Base-by-base conservation (phyloP, 1,140 invertebrate species). In the Dendroctonus valens region DNA sequence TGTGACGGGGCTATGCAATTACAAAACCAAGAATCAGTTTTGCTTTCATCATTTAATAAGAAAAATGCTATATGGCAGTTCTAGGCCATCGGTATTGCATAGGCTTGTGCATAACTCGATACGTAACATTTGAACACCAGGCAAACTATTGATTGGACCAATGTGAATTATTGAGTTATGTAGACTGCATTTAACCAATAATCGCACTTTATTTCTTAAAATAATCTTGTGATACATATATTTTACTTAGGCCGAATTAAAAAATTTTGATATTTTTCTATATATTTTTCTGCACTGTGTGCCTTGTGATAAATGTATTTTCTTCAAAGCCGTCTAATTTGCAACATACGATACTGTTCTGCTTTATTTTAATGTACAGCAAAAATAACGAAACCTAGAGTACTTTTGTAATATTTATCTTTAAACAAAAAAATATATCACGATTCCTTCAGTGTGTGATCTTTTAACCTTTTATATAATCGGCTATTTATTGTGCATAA, bases 271-370 rank as follows among this genome's bases (percentile, higher is more conserved):
- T 67, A 62, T 69, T 69, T 67, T 59, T 63, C 37, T 67, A 70
- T 65, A 69, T 63, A 26, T 39, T 70, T 70, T 70, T 64, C 51
- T 53, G 62, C 62, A 70, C 69, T 44, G 52, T 50, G 69, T 70
- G 69, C 69, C 69, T 70, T 70, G 66, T 68, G 66, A 69, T 69
- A 65, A 69, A 70, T 68, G 51, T 62, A 70, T 71, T 69, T 71
- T 69, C 63, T 69, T 67, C 59, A 67, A 53, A 59, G 12, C 48
- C 41, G n/a, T 52, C 44, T 65, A 41, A 37, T 63, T 55, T 55
- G n/a, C 14, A 52, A n/a, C 8, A 7, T 52, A 52, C 15, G 50
- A 52, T 52, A 46, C 2, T 46, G 12, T 46, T 9, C 44, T 9
- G 9, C 9, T 46, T 46, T 46, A 11, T 46, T 3, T 26, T 49